Conservation (phyloP, 1,140 invertebrate genomes). For the Cotesia vestalis region DNA sequence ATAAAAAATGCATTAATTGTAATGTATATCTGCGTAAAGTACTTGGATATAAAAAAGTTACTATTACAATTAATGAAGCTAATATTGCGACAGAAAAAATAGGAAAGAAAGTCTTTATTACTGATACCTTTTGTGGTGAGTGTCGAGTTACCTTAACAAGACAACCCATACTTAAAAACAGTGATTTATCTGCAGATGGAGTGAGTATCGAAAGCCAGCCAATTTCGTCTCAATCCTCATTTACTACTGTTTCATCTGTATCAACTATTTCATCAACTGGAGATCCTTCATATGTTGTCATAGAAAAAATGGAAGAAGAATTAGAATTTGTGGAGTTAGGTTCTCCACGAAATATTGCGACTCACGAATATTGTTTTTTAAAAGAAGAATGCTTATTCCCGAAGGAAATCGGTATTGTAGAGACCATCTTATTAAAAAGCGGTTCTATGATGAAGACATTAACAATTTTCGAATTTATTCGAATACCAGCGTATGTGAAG, state of each 20-base stretch:
- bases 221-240: slow-evolving; percentile 6
- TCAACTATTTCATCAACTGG: not conserved
- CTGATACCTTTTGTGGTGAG: not conserved
- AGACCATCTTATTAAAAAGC: slow-evolving; percentile 37
- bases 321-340: slow-evolving; percentile 13
- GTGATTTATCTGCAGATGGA: slow-evolving; percentile 5
- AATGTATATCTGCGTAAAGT: not conserved
- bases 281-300: not conserved
- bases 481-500: slow-evolving; percentile 26
- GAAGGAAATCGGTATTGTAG: slow-evolving; percentile 40
- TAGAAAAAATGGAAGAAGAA: slow-evolving; percentile 6
- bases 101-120: not conserved
- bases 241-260: slow-evolving; percentile 7
- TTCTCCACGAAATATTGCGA: not conserved
- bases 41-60: not conserved
- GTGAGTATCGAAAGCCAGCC: slow-evolving; percentile 2
- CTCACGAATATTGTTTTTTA: slow-evolving; percentile 11
- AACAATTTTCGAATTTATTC: slow-evolving; percentile 31
- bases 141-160: slow-evolving; percentile 9
- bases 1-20: slow-evolving; percentile 2
- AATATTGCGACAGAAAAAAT: not conserved
- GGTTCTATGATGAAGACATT: slow-evolving; percentile 35
- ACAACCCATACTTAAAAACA: not conserved
- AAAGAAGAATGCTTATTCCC: slow-evolving; percentile 33
- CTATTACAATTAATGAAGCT: not conserved